phyloP scores from a whole-genome alignment of 2,113 vertebrate species.

The Tursiops truncatus region DNA sequence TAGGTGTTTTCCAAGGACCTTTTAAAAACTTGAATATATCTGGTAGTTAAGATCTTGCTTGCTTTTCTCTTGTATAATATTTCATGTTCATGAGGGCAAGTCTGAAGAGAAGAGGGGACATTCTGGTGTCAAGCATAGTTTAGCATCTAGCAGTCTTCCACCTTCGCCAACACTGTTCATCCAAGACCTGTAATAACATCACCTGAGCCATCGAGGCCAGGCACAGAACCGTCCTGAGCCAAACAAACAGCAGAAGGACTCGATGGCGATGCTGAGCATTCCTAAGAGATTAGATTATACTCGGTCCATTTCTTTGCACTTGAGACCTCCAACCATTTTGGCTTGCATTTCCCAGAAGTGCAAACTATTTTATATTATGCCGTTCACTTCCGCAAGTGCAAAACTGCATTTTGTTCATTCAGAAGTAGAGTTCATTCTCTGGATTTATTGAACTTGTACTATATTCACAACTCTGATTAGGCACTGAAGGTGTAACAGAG shows the following conservation, averaged over 20 bases:
- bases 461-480: neutral
- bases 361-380: neutral
- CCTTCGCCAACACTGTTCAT: neutral
- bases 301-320: neutral
- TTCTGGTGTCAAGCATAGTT: neutral
- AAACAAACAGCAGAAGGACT: neutral
- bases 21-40: neutral
- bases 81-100: neutral
- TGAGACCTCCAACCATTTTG: neutral
- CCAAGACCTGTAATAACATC: neutral
- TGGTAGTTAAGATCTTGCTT: neutral
- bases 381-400: neutral
- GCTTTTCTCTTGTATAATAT: neutral
- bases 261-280: conserved; percentile 23
- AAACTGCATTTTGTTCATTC: neutral
- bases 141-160: neutral
- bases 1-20: neutral
- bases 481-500: neutral
- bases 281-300: conserved; percentile 42
- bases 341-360: neutral
- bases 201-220: neutral
- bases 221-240: neutral
- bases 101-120: neutral
- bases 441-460: neutral
- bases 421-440: neutral